Base-by-base conservation (phyloP, 2,113 vertebrate species). In the Pyrgilauda ruficollis region DNA sequence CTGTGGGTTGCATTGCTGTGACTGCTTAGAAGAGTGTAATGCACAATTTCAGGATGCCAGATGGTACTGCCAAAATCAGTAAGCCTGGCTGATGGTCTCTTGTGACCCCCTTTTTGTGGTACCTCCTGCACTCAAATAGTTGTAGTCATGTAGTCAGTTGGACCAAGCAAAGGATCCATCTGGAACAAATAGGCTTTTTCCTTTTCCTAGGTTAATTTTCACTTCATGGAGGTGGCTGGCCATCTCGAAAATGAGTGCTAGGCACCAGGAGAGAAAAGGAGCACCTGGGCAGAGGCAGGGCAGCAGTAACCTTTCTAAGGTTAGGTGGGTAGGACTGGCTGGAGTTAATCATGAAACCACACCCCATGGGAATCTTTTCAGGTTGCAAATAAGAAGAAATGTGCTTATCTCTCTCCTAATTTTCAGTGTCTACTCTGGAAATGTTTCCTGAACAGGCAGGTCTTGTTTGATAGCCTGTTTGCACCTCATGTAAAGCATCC, bases 401-500 rank as follows among this genome's bases (percentile, higher is more conserved):
- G 21, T 62, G 77, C 56, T 94, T 78, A 69, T 84, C 35, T 72
- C 21, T 74, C 23, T 56, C 8, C 3, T 93, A 24, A 80, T 58
- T 82, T 75, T 79, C 31, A 24, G 39, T 59, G 76, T 87, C 82
- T 94, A 12, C 47, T 86, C 61, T 41, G 77, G 62, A 82, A 87
- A 76, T 44, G 52, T 84, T 90, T 96, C 46, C 94, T 87, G 44
- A 62, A 87, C 67, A 84, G 62, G 27, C 62, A 87, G 58, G 84
- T 92, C 89, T 90, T 56, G 67, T 96, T 94, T 97, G 88, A 87
- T 82, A 75, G 74, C 13, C 67, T 53, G 37, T 17, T 74, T 58
- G 78, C 43, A 27, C 67, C n/a, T 96, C 53, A 14, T 44, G 81
- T 77, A 70, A 56, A 70, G 11, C 11, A 74, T 76, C 75, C 39